phyloP scores from a whole-genome alignment of 2,888 invertebrate genomes.

The Osedax frankpressi region DNA sequence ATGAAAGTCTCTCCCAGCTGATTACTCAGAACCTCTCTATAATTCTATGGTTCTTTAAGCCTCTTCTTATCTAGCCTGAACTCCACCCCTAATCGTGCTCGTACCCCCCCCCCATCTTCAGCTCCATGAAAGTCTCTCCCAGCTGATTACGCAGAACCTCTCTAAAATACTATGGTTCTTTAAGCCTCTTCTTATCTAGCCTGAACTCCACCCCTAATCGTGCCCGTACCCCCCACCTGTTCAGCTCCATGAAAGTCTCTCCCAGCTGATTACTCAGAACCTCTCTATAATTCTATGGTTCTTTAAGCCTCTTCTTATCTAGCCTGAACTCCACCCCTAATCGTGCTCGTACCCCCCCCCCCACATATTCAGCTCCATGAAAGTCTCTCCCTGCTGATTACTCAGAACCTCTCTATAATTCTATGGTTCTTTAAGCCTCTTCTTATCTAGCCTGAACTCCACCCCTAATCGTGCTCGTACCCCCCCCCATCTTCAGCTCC shows the following conservation, averaged over 20 bases:
- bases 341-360: no score
- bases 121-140: conserved; percentile 44
- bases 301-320: no score
- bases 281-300: conserved; percentile 42
- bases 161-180: conserved; percentile 43
- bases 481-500: no score
- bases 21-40: neutral
- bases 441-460: no score
- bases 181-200: no score
- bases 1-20: neutral
- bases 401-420: conserved; percentile 40
- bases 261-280: conserved; percentile 45
- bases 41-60: neutral
- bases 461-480: no score
- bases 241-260: conserved; percentile 43
- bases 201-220: no score
- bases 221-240: neutral
- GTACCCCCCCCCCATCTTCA: no score
- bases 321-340: no score
- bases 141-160: conserved; percentile 44
- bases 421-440: conserved; percentile 46
- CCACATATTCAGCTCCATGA: conserved; percentile 39
- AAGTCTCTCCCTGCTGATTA: conserved; percentile 43
- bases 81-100: no score
- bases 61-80: no score